These are phyloP conservation scores for Odobenus rosmarus DNA, from an alignment of 2,113 vertebrate genomes.

Conservation along the genomic window DNA sequence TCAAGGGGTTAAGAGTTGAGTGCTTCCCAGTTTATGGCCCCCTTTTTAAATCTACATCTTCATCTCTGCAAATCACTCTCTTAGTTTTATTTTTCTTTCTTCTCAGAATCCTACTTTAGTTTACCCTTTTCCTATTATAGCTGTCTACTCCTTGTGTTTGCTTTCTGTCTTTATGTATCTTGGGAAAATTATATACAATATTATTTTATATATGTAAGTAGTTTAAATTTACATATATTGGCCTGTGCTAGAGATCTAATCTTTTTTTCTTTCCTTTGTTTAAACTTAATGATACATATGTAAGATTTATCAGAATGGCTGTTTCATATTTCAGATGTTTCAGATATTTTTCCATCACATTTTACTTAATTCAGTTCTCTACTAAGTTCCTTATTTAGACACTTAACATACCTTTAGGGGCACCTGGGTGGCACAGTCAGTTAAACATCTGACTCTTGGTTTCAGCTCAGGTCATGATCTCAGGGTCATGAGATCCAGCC, in stretches of 20 bases:
- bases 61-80: not conserved
- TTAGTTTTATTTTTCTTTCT: not conserved
- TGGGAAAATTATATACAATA: not conserved
- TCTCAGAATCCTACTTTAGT: not conserved
- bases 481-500: not conserved
- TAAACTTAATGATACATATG: not conserved
- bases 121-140: not conserved
- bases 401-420: not conserved
- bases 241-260: not conserved
- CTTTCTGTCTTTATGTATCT: not conserved
- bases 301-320: not conserved
- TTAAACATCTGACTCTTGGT: not conserved
- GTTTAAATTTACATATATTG: not conserved
- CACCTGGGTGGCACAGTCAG: not conserved
- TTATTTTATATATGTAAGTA: not conserved
- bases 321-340: not conserved
- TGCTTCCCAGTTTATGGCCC: not conserved
- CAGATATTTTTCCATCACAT: not conserved
- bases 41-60: not conserved
- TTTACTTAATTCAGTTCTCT: not conserved
- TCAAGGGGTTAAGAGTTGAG: fast-evolving
- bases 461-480: not conserved
- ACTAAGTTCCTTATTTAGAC: not conserved
- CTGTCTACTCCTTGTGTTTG: not conserved
- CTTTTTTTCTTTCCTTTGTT: not conserved